Evolutionary conservation across 2,113 vertebrate genomes (phyloP), one percentile per base, ranked within the genome.

Genomic region (Xyliphius kryptos): DNA sequence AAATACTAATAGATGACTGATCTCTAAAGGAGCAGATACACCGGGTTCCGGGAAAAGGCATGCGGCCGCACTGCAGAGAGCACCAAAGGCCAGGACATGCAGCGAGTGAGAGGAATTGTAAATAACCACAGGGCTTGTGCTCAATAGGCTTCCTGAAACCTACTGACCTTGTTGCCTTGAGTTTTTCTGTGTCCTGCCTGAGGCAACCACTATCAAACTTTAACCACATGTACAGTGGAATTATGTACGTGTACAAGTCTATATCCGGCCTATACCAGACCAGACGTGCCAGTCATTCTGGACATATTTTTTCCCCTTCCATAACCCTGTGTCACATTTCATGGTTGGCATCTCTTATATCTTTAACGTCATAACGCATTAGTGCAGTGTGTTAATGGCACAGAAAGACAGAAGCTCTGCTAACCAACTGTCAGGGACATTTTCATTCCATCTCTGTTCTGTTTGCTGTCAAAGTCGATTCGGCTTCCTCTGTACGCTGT

Each of bases 131-230:
- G 60, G 37, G 61, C n/a, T 54, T 71, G 67, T 68, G 26, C 72
- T 72, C 77, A 44, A 50, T 79, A 81, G 78, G 80, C 73, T 54
- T 63, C 66, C 47, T 37, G 53, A 74, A 79, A 84, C 82, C 78
- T 82, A 70, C 57, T 83, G 80, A 83, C 81, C 81, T 76, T 68
- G 51, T 79, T 85, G 81, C 77, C 70, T 81, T 80, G 54, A 68
- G 58, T 69, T 80, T 59, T 79, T 74, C 73, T 75, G 66, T 70
- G 70, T 77, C 78, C 79, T 63, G 81, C 81, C 76, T 37, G 6
- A 26, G 77, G 83, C 72, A 21, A 68, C 60, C 60, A 73, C 70
- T 72, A 81, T 80, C 72, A 81, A 69, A 83, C 75, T 81, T 86
- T 85, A 84, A 79, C 71, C 76, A 43, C 56, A 66, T 41, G 50